Conservation (phyloP, 2,113 vertebrate species). For the Ceyx melanurus region DNA sequence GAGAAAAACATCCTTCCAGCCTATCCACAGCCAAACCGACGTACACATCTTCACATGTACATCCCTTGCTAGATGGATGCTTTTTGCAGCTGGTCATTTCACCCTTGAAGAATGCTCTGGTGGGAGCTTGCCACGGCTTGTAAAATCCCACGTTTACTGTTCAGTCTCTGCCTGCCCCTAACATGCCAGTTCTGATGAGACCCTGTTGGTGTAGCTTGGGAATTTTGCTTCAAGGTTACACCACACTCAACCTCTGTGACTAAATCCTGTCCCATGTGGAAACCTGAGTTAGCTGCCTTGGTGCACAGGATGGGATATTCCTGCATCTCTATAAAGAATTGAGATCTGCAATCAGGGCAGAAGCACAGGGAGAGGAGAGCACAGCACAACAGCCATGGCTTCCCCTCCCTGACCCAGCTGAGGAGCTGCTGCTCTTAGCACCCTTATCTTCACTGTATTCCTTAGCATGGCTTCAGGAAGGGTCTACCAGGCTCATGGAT, state of each 20-base stretch:
- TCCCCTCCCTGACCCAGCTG: neutral
- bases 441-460: neutral
- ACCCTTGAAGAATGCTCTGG: neutral
- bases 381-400: neutral
- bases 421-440: neutral
- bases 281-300: neutral
- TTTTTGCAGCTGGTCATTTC: slow-evolving; percentile 35
- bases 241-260: neutral
- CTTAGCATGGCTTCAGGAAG: neutral
- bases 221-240: neutral
- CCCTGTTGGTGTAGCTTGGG: neutral
- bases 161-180: neutral
- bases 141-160: neutral
- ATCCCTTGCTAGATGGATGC: neutral
- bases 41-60: neutral
- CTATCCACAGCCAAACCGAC: neutral
- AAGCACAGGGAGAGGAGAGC: neutral
- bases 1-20: slow-evolving; percentile 23
- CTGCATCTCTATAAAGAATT: neutral
- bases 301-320: neutral
- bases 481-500: neutral
- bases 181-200: neutral
- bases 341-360: neutral
- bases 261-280: neutral
- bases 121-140: neutral